A percentile compares a stretch with the other conserved stretches of the same genome.
These are phyloP conservation scores for Naso thynnoides DNA, from an alignment of 2,797 vertebrate genomes.

Conservation along the genomic window DNA sequence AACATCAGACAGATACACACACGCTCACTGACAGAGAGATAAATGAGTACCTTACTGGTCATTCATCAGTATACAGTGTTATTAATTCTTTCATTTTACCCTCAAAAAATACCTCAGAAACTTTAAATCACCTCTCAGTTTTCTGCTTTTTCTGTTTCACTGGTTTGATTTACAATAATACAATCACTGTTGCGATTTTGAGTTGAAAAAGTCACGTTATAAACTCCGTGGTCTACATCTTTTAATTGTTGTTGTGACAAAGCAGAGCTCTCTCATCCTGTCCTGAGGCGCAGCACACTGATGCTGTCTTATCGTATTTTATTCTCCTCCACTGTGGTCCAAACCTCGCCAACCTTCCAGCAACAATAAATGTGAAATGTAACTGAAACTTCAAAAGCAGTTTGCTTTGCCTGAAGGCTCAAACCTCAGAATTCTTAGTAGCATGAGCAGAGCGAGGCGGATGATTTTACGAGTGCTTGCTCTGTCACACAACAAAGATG, in stretches of 20 bases:
- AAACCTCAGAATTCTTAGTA: slow-evolving; percentile 8
- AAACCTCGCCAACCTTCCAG: slow-evolving; percentile 30
- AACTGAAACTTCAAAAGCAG: slow-evolving; percentile 52
- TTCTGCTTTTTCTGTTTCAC: neutral
- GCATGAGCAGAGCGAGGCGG: slow-evolving; percentile 4
- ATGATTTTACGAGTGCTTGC: slow-evolving; percentile 6
- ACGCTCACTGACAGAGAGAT: too few species aligned
- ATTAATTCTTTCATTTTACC: neutral
- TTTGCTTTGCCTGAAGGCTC: slow-evolving; percentile 35
- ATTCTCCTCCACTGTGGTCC: slow-evolving; percentile 19
- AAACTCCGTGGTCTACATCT: neutral
- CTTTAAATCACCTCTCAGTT: neutral
- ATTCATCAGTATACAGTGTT: too few species aligned
- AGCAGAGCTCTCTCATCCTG: slow-evolving; percentile 15
- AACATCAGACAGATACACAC: too few species aligned
- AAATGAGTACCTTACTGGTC: too few species aligned
- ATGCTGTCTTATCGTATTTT: slow-evolving; percentile 44
- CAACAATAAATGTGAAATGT: slow-evolving; percentile 37
- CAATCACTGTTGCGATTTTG: neutral
- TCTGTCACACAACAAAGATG: slow-evolving; percentile 17
- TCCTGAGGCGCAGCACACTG: slow-evolving; percentile 23
- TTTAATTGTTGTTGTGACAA: slow-evolving; percentile 39
- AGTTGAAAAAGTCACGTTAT: neutral
- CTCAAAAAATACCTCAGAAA: neutral
- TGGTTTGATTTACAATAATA: neutral